Percentiles rank a stretch among this genome's conserved stretches.
phyloP scores from a whole-genome alignment of 2,888 invertebrate genomes.

The Uropetala carovei region DNA sequence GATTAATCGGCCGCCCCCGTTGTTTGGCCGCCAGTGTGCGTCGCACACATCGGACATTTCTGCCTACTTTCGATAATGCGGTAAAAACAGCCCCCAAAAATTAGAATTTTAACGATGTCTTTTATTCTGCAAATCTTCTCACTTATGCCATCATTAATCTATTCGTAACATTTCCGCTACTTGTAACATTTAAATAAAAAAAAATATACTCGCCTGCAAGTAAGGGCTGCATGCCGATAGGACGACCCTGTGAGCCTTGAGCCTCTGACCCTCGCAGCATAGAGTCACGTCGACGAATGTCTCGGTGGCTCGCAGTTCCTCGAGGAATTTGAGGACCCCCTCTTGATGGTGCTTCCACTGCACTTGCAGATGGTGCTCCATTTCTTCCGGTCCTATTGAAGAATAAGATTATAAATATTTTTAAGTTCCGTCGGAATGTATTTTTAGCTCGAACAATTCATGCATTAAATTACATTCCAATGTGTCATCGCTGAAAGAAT shows the following conservation, averaged over 20 bases:
- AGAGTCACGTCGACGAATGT: conserved; percentile 80
- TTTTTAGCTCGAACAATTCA: neutral
- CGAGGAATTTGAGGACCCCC: conserved; percentile 67
- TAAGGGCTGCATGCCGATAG: conserved; percentile 83
- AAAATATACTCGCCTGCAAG: conserved; percentile 79
- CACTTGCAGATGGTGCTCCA: conserved; percentile 65
- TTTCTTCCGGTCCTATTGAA: neutral
- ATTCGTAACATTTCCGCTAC: no score
- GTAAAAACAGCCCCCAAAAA: no score
- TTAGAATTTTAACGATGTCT: no score
- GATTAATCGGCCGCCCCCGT: no score
- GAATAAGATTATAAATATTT: neutral
- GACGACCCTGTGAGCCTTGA: conserved; percentile 82
- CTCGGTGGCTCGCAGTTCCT: conserved; percentile 77
- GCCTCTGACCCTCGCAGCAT: conserved; percentile 80
- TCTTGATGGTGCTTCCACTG: conserved; percentile 67
- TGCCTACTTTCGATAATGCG: no score
- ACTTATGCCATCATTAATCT: no score
- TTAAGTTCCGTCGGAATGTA: neutral
- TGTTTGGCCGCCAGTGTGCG: no score
- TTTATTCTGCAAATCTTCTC: no score
- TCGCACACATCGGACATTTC: no score
- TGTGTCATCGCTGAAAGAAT: no score
- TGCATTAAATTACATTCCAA: no score
- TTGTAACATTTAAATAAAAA: no score